These are phyloP conservation scores for Meteorus cinctellus DNA, from an alignment of 2,888 invertebrate genomes.

Conservation along the genomic window DNA sequence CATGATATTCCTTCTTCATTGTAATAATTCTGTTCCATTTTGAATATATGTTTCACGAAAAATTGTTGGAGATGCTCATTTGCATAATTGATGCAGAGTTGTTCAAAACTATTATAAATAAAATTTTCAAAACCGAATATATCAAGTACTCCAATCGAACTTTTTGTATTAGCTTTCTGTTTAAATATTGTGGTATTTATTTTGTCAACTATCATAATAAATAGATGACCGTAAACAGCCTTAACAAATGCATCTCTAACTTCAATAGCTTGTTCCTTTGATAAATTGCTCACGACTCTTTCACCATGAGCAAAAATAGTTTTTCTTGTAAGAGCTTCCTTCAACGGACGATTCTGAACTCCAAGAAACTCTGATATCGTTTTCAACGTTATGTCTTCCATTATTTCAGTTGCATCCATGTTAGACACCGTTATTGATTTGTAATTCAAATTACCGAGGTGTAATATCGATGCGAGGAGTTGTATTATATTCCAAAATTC, in stretches of 20 bases:
- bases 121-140: constrained; percentile 99
- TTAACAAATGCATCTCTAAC: constrained; percentile 95
- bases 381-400: constrained; percentile 81
- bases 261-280: constrained; percentile 85
- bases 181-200: constrained; percentile 90
- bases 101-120: constrained; percentile 83
- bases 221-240: constrained; percentile 92
- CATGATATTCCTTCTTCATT: constrained; percentile 92
- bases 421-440: constrained; percentile 83
- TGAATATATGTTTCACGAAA: constrained; percentile 96
- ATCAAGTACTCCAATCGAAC: constrained; percentile 93
- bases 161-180: constrained; percentile 77
- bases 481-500: constrained; percentile 91
- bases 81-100: constrained; percentile 82
- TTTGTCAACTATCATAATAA: constrained; percentile 90
- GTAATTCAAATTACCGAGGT: constrained; percentile 93
- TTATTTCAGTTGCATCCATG: constrained; percentile 90
- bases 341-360: constrained; percentile 81
- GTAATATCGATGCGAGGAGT: constrained; percentile 89
- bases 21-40: constrained; percentile 96
- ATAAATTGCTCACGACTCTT: constrained; percentile 82
- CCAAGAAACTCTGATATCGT: constrained; percentile 84
- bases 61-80: constrained; percentile 98
- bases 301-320: constrained; percentile 91
- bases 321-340: constrained; percentile 87